A percentile compares a stretch with the other conserved stretches of the same genome.
These are phyloP conservation scores for Achroia grisella DNA, from an alignment of 1,140 invertebrate genomes.

Conservation along the genomic window DNA sequence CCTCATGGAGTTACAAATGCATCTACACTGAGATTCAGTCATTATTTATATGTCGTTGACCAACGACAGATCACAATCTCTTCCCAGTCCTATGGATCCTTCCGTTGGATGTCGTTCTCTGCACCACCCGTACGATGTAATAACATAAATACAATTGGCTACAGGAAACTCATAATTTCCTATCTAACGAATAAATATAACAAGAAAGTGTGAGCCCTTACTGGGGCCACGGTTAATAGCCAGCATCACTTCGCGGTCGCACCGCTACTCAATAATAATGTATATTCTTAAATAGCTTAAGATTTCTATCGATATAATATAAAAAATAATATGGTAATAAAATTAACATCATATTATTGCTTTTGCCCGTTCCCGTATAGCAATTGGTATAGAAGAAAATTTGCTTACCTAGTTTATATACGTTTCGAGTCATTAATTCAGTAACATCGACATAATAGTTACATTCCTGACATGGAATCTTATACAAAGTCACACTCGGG, in stretches of 20 bases:
- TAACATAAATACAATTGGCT: constrained; percentile 73
- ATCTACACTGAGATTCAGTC: constrained; percentile 75
- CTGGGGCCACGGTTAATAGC: constrained; percentile 48
- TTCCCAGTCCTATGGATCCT: constrained; percentile 64
- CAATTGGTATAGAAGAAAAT: constrained; percentile 72
- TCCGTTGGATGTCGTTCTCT: constrained; percentile 48
- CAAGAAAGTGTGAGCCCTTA: constrained; percentile 47
- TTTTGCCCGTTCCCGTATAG: constrained; percentile 73
- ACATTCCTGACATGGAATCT: constrained; percentile 41
- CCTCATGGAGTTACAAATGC: constrained; percentile 74
- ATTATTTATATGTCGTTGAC: constrained; percentile 74
- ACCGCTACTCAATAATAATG: constrained; percentile 63
- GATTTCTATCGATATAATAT: constrained; percentile 67
- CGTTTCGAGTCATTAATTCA: constrained; percentile 48
- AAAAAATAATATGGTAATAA: constrained; percentile 74
- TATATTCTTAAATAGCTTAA: constrained; percentile 69
- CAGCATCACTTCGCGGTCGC: constrained; percentile 69
- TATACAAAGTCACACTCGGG: constrained; percentile 62
- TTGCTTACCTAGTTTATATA: constrained; percentile 61
- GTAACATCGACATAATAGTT: constrained; percentile 46
- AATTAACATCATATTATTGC: constrained; percentile 74
- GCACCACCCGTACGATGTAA: constrained; percentile 62
- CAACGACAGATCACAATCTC: constrained; percentile 73
- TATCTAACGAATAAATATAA: constrained; percentile 72
- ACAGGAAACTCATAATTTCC: constrained; percentile 71